These are phyloP conservation scores for Reinhardtius hippoglossoides DNA, from an alignment of 2,113 vertebrate species.

Conservation along the genomic window DNA sequence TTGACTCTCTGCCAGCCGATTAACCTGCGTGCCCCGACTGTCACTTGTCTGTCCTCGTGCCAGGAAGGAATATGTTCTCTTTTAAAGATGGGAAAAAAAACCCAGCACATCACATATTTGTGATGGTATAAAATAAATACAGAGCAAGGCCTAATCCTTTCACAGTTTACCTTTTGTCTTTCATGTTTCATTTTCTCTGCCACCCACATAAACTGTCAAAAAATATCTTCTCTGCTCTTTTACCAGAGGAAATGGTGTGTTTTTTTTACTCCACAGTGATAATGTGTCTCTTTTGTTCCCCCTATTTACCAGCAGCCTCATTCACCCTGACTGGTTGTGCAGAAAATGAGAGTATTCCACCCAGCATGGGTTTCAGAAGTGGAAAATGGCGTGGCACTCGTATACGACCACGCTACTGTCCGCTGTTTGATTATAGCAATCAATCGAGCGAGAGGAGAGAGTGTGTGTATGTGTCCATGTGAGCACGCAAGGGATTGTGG, in stretches of 20 bases:
- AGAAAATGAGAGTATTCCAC: constrained; percentile 46
- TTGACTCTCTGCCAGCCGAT: constrained; percentile 25
- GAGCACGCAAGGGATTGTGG: constrained; percentile 25
- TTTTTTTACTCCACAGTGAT: not conserved
- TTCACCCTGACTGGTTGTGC: constrained; percentile 31
- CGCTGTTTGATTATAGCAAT: constrained; percentile 69
- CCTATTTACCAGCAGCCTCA: constrained; percentile 35
- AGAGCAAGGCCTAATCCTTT: not conserved
- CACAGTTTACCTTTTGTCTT: constrained; percentile 6
- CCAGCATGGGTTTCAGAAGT: constrained; percentile 47
- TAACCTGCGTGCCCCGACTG: constrained; percentile 21
- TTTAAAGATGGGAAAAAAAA: not conserved
- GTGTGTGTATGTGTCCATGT: constrained; percentile 15
- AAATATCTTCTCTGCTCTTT: not conserved
- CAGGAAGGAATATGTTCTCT: constrained; percentile 1
- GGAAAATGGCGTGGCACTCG: constrained; percentile 55
- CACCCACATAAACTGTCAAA: not conserved
- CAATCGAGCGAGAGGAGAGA: constrained; percentile 31
- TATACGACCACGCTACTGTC: constrained; percentile 23
- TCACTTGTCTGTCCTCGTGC: constrained; percentile 8
- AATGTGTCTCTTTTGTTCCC: constrained; percentile 38
- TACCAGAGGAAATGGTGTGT: not conserved
- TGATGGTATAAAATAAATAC: constrained; percentile 8
- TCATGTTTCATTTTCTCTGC: constrained; percentile 1
- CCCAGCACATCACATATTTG: too few species aligned